Conservation (phyloP, 2,797 vertebrate species). For the Mionectes olivaceus region DNA sequence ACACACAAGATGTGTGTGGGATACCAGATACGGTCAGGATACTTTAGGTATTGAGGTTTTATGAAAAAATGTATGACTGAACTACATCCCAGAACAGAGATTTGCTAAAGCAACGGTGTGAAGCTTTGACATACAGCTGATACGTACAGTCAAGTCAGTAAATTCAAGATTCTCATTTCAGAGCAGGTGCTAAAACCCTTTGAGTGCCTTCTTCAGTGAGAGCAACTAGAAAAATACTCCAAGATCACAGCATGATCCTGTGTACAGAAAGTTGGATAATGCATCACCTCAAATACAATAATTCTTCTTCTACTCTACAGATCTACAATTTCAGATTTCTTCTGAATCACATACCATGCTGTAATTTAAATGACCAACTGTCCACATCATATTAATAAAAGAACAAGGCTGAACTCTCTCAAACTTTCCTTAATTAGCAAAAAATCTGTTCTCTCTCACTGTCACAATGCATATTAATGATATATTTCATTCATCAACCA, state of each 20-base stretch:
- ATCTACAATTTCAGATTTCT: background rate
- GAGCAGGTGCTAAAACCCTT: background rate
- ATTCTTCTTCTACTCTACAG: background rate
- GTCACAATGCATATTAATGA: conserved; percentile 11
- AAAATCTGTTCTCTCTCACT: background rate
- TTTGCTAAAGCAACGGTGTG: background rate
- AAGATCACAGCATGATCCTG: accelerated
- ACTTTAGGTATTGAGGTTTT: background rate
- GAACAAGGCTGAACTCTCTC: conserved; percentile 30
- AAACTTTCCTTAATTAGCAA: conserved; percentile 35
- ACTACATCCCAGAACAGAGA: background rate
- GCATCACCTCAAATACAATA: background rate
- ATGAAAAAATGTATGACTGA: background rate
- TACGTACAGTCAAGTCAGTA: background rate
- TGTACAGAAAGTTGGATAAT: background rate
- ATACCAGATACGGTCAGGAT: background rate
- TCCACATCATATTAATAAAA: conserved; percentile 35
- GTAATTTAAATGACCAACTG: conserved; percentile 39
- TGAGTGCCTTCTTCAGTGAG: background rate
- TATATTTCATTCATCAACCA: background rate
- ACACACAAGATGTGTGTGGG: accelerated
- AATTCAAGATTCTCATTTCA: background rate
- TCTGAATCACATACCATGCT: background rate
- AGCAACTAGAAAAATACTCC: background rate
- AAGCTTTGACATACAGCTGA: accelerated